Evolutionary conservation across 2,888 invertebrate species (phyloP), one percentile per base, ranked within the genome.

Genomic region (Uloborus plumipes): DNA sequence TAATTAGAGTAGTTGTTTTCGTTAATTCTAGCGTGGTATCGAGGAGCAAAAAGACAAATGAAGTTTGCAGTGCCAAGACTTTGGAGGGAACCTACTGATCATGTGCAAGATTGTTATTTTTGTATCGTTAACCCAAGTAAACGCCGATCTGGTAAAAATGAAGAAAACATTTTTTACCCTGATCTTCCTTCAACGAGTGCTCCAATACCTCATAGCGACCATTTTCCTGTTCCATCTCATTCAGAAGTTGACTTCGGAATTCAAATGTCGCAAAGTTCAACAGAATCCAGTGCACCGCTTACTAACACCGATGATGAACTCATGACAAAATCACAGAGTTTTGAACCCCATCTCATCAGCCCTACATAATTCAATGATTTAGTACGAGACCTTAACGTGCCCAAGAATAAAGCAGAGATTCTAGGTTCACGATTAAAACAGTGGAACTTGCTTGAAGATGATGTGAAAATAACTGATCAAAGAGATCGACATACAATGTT

Each of bases 391-490:
- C 39, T 39, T 39, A 39, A 39, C 11, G 7, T 6, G 3, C 39
- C 7, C 11, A 39, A 39, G 39, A 39, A 39, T 11, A 39, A 39
- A 39, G 39, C 39, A 39, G 39, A 39, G 7, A 39, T 39, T 39
- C 39, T 39, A 39, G 39, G 39, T 39, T 11, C 39, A 2, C 15
- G 7, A 20, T 20, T 58, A 7, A 58, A 58, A 20, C 11, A 62
- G 22, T 62, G 62, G 62, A 62, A 62, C 14, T 31, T 62, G 22
- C 31, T n/a, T 22, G 14, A 62, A 22, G 26, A 62, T 26, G 31
- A 31, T 62, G 62, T 62, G 31, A 22, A 62, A 22, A 31, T 62
- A 62, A 62, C 62, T 26, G 31, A 62, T 31, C 62, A 20, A 31
- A 62, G 62, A 14, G 31, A 20, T n/a, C 20, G 26, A 1, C 62